Percentiles rank a stretch among this genome's conserved stretches.
Evolutionary conservation across 2,113 vertebrate species (phyloP).

Genomic region (Hydrolagus affinis): DNA sequence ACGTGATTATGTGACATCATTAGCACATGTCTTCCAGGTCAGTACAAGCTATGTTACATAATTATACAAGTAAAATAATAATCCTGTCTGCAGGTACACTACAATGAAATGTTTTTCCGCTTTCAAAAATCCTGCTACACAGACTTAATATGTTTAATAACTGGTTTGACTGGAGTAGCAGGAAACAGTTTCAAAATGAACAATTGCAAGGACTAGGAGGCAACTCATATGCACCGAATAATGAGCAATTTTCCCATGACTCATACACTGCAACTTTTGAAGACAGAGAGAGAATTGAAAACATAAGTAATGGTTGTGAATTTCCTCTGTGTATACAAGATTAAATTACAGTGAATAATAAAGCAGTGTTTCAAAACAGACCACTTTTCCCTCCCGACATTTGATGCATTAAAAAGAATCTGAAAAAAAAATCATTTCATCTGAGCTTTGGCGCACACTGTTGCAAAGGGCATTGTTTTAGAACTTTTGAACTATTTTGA

Average conservation of each 20-base stretch:
- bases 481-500: neutral
- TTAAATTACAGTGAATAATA: conserved; percentile 22
- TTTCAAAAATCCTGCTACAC: neutral
- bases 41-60: neutral
- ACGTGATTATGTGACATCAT: neutral
- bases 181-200: conserved; percentile 28
- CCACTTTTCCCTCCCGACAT: neutral
- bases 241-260: conserved; percentile 32
- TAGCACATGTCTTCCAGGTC: neutral
- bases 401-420: conserved; percentile 4
- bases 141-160: conserved; percentile 12
- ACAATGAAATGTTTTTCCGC: neutral
- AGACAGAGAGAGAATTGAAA: conserved; percentile 29
- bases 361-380: conserved; percentile 22
- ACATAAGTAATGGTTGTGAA: conserved; percentile 20
- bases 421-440: neutral
- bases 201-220: conserved; percentile 23
- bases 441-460: neutral
- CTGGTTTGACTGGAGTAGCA: conserved; percentile 14
- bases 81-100: neutral
- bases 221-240: conserved; percentile 23
- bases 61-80: neutral
- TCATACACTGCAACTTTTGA: conserved; percentile 28
- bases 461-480: neutral
- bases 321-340: conserved; percentile 2